A percentile compares a stretch with the other conserved stretches of the same genome.
phyloP scores from a whole-genome alignment of 2,113 vertebrate species.

The Rafetus swinhoei region DNA sequence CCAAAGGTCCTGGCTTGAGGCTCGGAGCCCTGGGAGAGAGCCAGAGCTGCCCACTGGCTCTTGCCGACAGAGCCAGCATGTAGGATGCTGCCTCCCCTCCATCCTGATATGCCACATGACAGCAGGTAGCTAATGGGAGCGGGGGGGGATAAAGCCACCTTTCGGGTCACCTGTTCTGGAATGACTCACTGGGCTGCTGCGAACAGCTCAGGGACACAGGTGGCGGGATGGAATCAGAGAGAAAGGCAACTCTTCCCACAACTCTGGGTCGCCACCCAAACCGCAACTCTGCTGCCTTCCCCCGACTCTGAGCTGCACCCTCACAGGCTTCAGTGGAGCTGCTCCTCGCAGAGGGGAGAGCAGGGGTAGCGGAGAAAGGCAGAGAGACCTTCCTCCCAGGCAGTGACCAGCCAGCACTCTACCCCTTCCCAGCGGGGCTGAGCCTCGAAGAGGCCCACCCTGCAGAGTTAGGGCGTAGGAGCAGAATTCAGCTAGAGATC shows the following conservation, averaged over 20 bases:
- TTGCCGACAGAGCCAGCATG: neutral
- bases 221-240: neutral
- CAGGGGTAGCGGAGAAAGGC: neutral
- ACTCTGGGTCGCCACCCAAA: too few species aligned
- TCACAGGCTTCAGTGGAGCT: neutral
- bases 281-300: too few species aligned
- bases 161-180: neutral
- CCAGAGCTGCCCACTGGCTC: too few species aligned
- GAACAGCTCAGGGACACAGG: neutral
- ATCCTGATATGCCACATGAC: neutral
- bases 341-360: neutral
- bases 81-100: neutral
- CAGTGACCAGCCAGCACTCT: neutral
- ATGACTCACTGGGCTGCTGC: neutral
- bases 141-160: fast-evolving
- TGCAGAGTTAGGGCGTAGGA: neutral
- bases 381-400: neutral
- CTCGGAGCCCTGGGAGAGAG: neutral
- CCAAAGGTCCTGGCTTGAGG: neutral
- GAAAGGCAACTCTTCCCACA: neutral
- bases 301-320: too few species aligned
- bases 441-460: too few species aligned
- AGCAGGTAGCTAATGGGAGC: neutral
- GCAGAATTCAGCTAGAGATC: neutral
- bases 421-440: too few species aligned